These are phyloP conservation scores for Bolborhynchus lineola DNA, from an alignment of 2,113 vertebrate species.

Conservation along the genomic window DNA sequence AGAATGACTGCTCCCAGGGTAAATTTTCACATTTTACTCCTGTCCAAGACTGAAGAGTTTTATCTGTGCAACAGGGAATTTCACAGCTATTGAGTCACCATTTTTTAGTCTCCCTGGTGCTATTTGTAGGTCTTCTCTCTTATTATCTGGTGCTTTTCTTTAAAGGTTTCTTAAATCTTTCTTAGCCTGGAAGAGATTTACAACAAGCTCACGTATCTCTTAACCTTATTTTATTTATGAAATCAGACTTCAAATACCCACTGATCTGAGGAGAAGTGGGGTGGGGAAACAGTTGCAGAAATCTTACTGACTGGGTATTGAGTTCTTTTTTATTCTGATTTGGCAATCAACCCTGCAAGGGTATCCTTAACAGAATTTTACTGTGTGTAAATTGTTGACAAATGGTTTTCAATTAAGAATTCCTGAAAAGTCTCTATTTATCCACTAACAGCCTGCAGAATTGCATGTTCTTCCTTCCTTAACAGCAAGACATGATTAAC, in stretches of 20 bases:
- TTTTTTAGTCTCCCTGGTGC: background rate
- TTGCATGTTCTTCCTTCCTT: background rate
- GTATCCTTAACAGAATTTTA: background rate
- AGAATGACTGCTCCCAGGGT: background rate
- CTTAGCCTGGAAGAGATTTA: background rate
- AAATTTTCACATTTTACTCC: background rate
- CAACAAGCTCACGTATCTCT: background rate
- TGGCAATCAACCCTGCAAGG: background rate
- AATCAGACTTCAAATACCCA: background rate
- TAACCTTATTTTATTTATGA: background rate
- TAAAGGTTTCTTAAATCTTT: background rate
- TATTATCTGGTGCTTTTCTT: background rate
- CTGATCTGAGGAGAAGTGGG: background rate
- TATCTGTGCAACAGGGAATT: background rate
- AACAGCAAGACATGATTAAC: constrained; percentile 30
- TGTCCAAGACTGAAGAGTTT: background rate
- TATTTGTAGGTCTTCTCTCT: background rate
- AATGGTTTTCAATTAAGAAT: background rate
- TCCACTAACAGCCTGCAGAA: constrained; percentile 12
- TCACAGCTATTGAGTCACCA: background rate
- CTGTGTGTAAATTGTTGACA: background rate
- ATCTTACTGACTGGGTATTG: background rate
- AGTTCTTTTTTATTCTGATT: background rate
- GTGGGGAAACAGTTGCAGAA: background rate
- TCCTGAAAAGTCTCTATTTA: background rate